A percentile compares a stretch with the other conserved stretches of the same genome.
phyloP scores from a whole-genome alignment of 92 coral and sea anemone genomes.

The Siderastrea radians region DNA sequence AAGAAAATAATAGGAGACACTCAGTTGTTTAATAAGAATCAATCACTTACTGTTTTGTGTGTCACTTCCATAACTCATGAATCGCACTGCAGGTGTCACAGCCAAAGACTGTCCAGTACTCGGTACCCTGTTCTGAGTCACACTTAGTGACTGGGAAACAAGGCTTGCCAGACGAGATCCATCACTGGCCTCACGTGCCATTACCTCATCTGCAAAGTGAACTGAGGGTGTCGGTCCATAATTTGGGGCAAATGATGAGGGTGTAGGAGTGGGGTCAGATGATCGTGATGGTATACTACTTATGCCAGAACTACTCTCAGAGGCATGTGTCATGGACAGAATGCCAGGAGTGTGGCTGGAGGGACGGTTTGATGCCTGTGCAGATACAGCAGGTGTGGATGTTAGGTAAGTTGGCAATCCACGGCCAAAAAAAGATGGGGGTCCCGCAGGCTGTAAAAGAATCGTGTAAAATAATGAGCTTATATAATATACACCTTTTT shows the following conservation, averaged over 20 bases:
- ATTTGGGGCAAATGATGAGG: constrained; percentile 61
- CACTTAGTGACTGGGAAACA: constrained; percentile 84
- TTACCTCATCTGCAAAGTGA: constrained; percentile 85
- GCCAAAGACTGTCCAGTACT: constrained; percentile 33
- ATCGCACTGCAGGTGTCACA: constrained; percentile 62
- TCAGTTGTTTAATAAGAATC: too few relatives aligned
- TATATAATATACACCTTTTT: not conserved
- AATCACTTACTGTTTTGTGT: constrained; percentile 85
- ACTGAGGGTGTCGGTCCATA: constrained; percentile 79
- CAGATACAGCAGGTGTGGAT: constrained; percentile 87
- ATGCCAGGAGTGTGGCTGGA: constrained; percentile 74
- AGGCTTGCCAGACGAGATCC: constrained; percentile 81
- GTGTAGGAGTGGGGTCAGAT: constrained; percentile 74
- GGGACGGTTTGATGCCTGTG: constrained; percentile 44
- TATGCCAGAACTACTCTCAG: constrained; percentile 94
- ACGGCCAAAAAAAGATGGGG: constrained; percentile 85
- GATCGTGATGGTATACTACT: constrained; percentile 81
- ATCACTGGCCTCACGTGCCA: constrained; percentile 32
- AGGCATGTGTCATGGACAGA: constrained; percentile 62
- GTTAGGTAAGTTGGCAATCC: constrained; percentile 92
- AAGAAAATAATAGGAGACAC: too few relatives aligned
- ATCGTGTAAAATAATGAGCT: not conserved
- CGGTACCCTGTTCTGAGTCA: constrained; percentile 52
- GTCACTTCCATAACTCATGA: constrained; percentile 72
- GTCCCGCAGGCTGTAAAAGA: constrained; percentile 24